phyloP scores from a whole-genome alignment of 2,113 vertebrate species.

The Coreoperca whiteheadi region DNA sequence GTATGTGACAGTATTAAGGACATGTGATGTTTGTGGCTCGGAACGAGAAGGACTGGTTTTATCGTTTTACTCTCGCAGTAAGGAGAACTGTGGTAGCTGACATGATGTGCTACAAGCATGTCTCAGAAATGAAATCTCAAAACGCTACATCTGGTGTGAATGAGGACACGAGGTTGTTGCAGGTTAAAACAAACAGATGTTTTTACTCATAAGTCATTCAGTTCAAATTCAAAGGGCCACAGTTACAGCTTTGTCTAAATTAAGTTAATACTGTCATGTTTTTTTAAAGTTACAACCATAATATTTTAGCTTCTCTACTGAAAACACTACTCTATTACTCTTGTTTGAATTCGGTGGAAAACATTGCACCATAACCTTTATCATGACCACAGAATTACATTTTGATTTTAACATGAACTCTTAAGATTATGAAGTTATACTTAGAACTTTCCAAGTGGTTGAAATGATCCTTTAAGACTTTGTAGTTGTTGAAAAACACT shows the following conservation, averaged over 20 bases:
- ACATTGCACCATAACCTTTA: background rate
- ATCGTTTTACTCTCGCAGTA: slow-evolving; percentile 9
- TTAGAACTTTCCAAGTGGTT: background rate
- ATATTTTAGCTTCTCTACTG: background rate
- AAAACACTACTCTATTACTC: background rate
- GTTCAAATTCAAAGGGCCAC: slow-evolving; percentile 11
- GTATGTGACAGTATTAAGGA: slow-evolving; percentile 75
- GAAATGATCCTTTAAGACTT: slow-evolving; percentile 1
- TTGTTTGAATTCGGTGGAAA: slow-evolving; percentile 1
- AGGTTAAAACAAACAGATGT: background rate
- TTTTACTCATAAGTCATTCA: slow-evolving; percentile 6
- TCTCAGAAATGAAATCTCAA: background rate
- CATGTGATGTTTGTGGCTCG: slow-evolving; percentile 38
- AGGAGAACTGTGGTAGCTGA: slow-evolving; percentile 2
- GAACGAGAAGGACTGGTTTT: slow-evolving; percentile 54
- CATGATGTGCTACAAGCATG: background rate
- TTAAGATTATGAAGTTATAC: background rate
- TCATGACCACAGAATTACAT: background rate
- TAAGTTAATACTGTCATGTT: background rate
- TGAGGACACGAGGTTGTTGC: background rate
- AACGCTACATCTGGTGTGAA: background rate
- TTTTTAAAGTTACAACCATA: slow-evolving; percentile 12
- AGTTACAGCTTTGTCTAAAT: background rate
- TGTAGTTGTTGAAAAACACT: background rate
- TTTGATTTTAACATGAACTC: background rate